Conservation (phyloP, 2,113 vertebrate genomes). For the Cinclus cinclus region DNA sequence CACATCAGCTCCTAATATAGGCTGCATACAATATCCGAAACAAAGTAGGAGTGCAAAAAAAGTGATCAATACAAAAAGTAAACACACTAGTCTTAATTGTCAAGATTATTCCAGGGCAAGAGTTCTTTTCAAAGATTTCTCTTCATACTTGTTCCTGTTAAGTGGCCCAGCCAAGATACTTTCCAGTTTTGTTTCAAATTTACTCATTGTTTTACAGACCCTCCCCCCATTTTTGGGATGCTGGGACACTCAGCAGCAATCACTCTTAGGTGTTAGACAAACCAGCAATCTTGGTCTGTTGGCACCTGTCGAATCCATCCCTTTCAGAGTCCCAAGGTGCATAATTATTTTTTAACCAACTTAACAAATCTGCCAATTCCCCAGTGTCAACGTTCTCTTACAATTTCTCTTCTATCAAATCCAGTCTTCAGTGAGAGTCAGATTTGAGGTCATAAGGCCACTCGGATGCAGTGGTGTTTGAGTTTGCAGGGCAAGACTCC, state of each 20-base stretch:
- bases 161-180: slow-evolving; percentile 69
- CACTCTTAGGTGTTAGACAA: slow-evolving; percentile 61
- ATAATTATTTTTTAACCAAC: slow-evolving; percentile 47
- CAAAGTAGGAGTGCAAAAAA: slow-evolving; percentile 78
- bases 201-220: slow-evolving; percentile 45
- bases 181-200: slow-evolving; percentile 71
- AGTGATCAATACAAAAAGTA: slow-evolving; percentile 81
- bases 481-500: slow-evolving; percentile 97
- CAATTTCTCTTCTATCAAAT: slow-evolving; percentile 66
- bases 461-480: slow-evolving; percentile 95
- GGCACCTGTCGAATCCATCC: slow-evolving; percentile 61
- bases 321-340: slow-evolving; percentile 64
- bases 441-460: slow-evolving; percentile 92
- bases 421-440: slow-evolving; percentile 55
- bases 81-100: slow-evolving; percentile 80
- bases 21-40: slow-evolving; percentile 72
- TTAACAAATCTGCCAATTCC: slow-evolving; percentile 66
- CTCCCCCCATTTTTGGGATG: slow-evolving; percentile 58
- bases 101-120: slow-evolving; percentile 86
- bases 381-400: slow-evolving; percentile 70
- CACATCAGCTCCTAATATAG: slow-evolving; percentile 71
- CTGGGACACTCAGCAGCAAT: slow-evolving; percentile 65
- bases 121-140: slow-evolving; percentile 75
- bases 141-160: slow-evolving; percentile 67
- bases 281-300: slow-evolving; percentile 61